Evolutionary conservation across 2,797 vertebrate genomes (phyloP).

Genomic region (Picus viridis): DNA sequence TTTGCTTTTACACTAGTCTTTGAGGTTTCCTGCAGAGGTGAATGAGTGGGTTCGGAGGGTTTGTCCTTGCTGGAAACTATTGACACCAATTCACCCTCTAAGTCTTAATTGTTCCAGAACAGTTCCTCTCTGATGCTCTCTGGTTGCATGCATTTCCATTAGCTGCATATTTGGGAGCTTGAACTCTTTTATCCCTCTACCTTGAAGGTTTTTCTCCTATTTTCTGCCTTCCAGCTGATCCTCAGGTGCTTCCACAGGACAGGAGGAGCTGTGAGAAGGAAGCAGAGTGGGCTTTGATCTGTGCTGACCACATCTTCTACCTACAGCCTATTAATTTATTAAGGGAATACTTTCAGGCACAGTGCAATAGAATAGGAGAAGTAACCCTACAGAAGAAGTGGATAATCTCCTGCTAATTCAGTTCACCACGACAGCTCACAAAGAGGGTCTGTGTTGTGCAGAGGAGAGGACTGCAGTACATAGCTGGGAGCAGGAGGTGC

Average conservation of each 20-base stretch:
- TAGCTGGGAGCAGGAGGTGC: background rate
- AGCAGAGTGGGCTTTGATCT: background rate
- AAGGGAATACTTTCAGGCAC: background rate
- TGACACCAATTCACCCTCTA: background rate
- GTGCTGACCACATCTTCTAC: background rate
- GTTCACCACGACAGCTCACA: background rate
- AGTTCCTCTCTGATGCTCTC: background rate
- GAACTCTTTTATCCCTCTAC: background rate
- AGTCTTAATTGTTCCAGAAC: background rate
- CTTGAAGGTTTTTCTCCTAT: background rate
- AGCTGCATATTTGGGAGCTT: background rate
- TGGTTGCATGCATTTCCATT: background rate
- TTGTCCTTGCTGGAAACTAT: background rate
- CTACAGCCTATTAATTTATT: background rate
- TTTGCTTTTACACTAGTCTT: background rate
- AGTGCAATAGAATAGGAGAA: no score
- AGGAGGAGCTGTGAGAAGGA: background rate
- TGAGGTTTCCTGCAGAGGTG: background rate
- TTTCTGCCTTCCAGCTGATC: background rate
- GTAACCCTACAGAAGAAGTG: background rate
- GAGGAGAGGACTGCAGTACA: background rate
- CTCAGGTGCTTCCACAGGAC: background rate
- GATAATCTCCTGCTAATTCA: background rate
- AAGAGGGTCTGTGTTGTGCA: rapidly evolving
- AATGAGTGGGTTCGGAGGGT: background rate